phyloP scores from a whole-genome alignment of 2,888 invertebrate genomes.

The Lamellibrachia columna region DNA sequence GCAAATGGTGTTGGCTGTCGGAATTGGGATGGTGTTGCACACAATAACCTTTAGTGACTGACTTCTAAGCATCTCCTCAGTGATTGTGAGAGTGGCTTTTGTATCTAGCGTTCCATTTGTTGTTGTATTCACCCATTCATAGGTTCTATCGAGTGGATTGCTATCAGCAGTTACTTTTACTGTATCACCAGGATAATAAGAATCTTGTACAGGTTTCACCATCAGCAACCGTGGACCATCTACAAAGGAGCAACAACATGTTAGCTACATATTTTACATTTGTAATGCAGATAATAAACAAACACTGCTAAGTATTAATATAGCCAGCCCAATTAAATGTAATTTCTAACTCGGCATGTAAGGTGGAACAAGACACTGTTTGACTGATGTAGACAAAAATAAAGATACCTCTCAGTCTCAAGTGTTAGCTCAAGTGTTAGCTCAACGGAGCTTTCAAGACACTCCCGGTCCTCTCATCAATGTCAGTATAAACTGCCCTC shows the following conservation, averaged over 20 bases:
- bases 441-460: too few relatives aligned
- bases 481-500: too few relatives aligned
- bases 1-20: not conserved
- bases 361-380: too few relatives aligned
- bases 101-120: not conserved
- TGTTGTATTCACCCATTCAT: not conserved
- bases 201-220: not conserved
- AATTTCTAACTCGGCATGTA: too few relatives aligned
- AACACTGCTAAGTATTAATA: too few relatives aligned
- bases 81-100: not conserved
- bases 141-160: not conserved
- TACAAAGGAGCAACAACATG: not conserved
- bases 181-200: not conserved
- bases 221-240: not conserved
- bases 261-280: too few relatives aligned
- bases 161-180: not conserved
- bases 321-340: too few relatives aligned
- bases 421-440: too few relatives aligned
- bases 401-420: too few relatives aligned
- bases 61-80: constrained; percentile 13
- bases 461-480: too few relatives aligned
- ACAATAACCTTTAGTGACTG: not conserved
- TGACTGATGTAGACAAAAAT: too few relatives aligned
- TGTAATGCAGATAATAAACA: too few relatives aligned
- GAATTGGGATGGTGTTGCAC: constrained; percentile 8